Conservation (phyloP, 2,888 invertebrate species). For the Rhingia campestris region DNA sequence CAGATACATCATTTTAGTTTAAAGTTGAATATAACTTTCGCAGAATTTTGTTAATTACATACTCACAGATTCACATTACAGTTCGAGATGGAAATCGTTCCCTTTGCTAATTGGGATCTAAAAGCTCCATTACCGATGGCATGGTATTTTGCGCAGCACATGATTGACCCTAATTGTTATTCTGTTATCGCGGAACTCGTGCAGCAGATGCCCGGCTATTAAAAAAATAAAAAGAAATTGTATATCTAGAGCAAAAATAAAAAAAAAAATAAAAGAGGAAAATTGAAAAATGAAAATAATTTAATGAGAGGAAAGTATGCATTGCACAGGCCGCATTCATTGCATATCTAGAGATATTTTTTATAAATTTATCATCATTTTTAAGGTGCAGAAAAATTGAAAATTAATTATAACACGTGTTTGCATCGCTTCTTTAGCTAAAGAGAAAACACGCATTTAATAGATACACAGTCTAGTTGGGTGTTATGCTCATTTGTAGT, state of each 20-base stretch:
- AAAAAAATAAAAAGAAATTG: not conserved
- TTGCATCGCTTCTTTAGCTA: constrained; percentile 24
- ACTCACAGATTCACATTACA: constrained; percentile 25
- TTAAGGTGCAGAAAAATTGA: constrained; percentile 20
- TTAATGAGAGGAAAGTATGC: constrained; percentile 1
- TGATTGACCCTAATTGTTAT: constrained; percentile 50
- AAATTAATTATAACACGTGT: constrained; percentile 22
- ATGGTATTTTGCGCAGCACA: not conserved
- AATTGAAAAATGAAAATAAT: constrained; percentile 41
- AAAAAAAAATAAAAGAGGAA: not conserved
- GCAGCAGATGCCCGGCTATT: constrained; percentile 23
- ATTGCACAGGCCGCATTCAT: not conserved
- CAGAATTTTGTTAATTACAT: constrained; percentile 38
- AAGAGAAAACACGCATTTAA: constrained; percentile 42
- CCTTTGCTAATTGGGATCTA: constrained; percentile 48
- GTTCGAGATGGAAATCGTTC: not conserved
- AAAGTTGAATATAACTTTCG: too few relatives aligned
- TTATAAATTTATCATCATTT: not conserved
- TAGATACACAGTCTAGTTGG: constrained; percentile 18
- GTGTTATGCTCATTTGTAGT: constrained; percentile 27
- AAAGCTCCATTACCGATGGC: not conserved
- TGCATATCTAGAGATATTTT: not conserved
- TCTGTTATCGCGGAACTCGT: constrained; percentile 33
- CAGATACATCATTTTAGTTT: too few relatives aligned
- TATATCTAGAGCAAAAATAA: not conserved